Base-by-base conservation (phyloP, 2,888 invertebrate species). In the Athalia circularis region DNA sequence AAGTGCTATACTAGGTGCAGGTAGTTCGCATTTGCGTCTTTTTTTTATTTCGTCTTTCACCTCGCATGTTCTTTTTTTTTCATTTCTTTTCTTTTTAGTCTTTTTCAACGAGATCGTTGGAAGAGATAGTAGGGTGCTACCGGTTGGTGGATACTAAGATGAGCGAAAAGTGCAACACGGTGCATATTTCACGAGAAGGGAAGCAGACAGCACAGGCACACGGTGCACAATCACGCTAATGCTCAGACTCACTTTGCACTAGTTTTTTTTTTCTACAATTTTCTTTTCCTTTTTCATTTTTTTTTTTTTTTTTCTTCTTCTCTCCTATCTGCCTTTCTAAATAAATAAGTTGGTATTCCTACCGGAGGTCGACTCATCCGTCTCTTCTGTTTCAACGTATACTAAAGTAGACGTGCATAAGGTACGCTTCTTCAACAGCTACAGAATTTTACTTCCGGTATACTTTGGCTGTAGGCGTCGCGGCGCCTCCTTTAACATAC, bases 221-320 rank as follows among this genome's bases (percentile, higher is more conserved):
- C 75, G 50, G 75, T 62, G 75, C 50, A 62, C 62, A 75, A 75
- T 75, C 75, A 75, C 75, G 75, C 62, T 75, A 75, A 75, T 75
- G 75, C 75, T n/a, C 62, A 62, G 62, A 75, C 62, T 75, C 75
- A 64, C 75, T 75, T 64, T 75, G 29, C 75, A 15, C 62, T n/a
- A 52, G n/a, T 13, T 13, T 61, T 48, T 15, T 65, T 57, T 3
- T 72, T 59, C 11, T 1, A 8, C 43, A 2, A 57, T 48, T 5
- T 15, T 45, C 29, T 29, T 29, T 29, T 29, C 2, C 29, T 29
- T 29, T 29, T 29, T 29, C 29, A 29, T 50, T 48, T 13, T 13
- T 61, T 61, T 7, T 61, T 48, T 50, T 65, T 50, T 15, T 65
- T 72, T 1, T 72, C 45, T n/a, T 0, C n/a, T 57, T 45, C n/a